Conservation (phyloP, 1,140 invertebrate genomes). For the Rhynchophorus ferrugineus region DNA sequence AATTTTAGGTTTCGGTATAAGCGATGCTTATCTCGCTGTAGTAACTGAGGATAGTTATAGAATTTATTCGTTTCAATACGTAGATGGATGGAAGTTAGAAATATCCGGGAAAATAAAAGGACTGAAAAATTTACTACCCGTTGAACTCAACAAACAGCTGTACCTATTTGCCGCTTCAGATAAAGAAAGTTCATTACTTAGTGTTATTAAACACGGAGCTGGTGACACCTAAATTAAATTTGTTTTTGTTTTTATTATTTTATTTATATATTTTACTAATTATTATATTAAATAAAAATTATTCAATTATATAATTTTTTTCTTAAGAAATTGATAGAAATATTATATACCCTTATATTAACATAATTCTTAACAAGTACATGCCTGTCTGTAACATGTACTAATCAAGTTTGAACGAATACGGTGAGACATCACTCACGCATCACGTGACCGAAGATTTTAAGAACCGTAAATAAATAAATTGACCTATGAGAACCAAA, state of each 20-base stretch:
- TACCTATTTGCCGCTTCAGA: constrained; percentile 33
- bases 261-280: neutral
- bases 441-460: neutral
- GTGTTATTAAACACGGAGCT: constrained; percentile 29
- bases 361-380: no score
- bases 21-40: constrained; percentile 33
- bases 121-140: constrained; percentile 29
- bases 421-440: neutral
- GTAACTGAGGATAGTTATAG: constrained; percentile 30
- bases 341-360: no score
- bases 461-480: neutral
- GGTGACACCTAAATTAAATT: neutral
- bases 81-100: constrained; percentile 34
- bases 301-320: no score
- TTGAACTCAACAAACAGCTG: constrained; percentile 27
- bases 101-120: constrained; percentile 29
- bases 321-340: no score
- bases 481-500: neutral
- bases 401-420: neutral
- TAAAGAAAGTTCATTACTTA: constrained; percentile 29
- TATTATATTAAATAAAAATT: neutral
- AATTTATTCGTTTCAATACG: constrained; percentile 32
- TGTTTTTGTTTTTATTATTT: neutral
- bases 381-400: neutral
- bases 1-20: constrained; percentile 30